Evolutionary conservation across 2,113 vertebrate species (phyloP), one percentile per base, ranked within the genome.

Genomic region (Agelaius phoeniceus): DNA sequence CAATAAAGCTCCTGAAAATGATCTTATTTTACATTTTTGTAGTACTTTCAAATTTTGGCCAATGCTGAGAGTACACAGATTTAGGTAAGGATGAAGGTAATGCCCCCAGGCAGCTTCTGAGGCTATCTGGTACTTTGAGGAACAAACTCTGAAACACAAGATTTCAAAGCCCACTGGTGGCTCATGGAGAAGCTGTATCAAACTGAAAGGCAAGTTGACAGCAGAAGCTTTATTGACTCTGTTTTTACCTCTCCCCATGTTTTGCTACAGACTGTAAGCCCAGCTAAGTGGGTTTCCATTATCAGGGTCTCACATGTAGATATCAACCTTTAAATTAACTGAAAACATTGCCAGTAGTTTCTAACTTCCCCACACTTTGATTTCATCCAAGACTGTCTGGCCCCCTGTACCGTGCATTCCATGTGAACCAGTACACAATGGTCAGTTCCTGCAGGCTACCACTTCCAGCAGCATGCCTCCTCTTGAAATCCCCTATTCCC

Each of bases 161-260:
- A 61, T 62, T 86, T 77, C 31, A 80, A 82, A 75, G 37, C 14
- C 37, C 41, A 48, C 5, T 46, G 37, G 13, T 66, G 63, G 72
- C 35, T 59, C 61, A 81, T 8, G 35, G 39, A 82, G 41, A 55
- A 92, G 37, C 33, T 1, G 0, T 4, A 48, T 18, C 35, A 74
- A 86, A 74, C 16, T 18, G 20, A 86, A 54, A 65, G 43, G 43
- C 8, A 66, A 57, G 27, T 2, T 51, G 49, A 57, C 57, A 59
- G 41, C 57, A 80, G 41, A 12, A 72, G 22, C 59, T 87, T 55
- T 66, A 91, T 8, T 62, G 28, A 59, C 16, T 41, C 22, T 0
- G 0, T 33, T 85, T 85, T 85, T 35, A 61, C 61, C 44, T 61
- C 26, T 66, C n/a, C 14, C 6, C 30, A 65, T 0, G 0, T 74